Base-by-base conservation (phyloP, 2,797 vertebrate genomes). In the Streptopelia turtur region DNA sequence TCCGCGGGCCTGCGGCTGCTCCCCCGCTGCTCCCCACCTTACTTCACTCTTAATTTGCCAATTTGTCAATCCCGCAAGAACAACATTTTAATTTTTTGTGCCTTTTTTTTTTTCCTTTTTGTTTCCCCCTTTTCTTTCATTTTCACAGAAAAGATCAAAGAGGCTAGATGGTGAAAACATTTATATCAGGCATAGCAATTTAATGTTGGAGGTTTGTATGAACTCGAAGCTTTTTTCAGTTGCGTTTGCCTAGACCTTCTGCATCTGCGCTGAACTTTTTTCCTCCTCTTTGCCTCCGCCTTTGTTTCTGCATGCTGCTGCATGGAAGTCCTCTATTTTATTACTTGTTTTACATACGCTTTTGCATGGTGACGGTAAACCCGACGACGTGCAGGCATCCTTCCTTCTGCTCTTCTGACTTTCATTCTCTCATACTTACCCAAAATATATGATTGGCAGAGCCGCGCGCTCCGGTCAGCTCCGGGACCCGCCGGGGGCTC, bases 201-300 rank as follows among this genome's bases (percentile, higher is more conserved):
- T 99, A 99, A 99, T 99, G 99, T 99, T 99, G 99, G 99, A 99
- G 99, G 99, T 99, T 99, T 98, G 99, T 99, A 99, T 99, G 95
- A 98, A 97, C 93, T 98, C 94, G 97, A 98, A 97, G 98, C 97
- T 98, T 97, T 96, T 97, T 98, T 97, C 93, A 97, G 97, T 98
- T 98, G 98, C 93, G 11, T 97, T 98, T 97, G 97, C 97, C 96
- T 98, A 96, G 94, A 97, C 91, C 90, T 97, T 96, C 96, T 97
- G 97, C 97, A 91, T 97, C 97, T 97, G 95, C 41, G 77, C 97
- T 98, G 56, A 94, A 80, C 87, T 95, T 93, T 84, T 96, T 95
- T 95, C 95, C 96, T 96, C 95, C 90, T 96, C 93, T 97, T 93
- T 91, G 94, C 97, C 37, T 74, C 97, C 96, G 94, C 84, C 31